Conservation (phyloP, 2,888 invertebrate genomes). For the Andricus quercusramuli region DNA sequence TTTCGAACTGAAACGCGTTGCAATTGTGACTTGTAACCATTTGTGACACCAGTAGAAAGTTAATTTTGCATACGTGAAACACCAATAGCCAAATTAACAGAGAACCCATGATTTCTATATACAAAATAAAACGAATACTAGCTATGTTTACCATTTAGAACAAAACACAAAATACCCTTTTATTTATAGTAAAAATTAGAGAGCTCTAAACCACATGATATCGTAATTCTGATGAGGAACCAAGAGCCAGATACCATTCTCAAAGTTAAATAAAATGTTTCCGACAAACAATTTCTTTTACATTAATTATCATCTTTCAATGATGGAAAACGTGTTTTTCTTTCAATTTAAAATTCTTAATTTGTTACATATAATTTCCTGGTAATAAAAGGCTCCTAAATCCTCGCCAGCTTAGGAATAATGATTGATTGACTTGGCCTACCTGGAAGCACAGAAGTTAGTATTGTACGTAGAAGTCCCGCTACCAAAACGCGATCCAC, state of each 20-base stretch:
- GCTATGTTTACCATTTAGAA: conserved; percentile 58
- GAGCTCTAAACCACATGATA: conserved; percentile 37
- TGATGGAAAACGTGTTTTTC: background rate
- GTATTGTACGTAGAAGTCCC: conserved; percentile 78
- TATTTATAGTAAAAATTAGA: conserved; percentile 10
- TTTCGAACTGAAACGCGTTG: conserved; percentile 48
- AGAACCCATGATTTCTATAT: conserved; percentile 70
- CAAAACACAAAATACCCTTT: conserved; percentile 2
- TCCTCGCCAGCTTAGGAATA: conserved; percentile 69
- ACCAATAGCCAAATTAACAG: conserved; percentile 68
- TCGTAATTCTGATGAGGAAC: conserved; percentile 22
- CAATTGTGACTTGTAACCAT: conserved; percentile 53
- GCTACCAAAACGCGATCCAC: conserved; percentile 78
- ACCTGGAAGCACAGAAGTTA: conserved; percentile 79
- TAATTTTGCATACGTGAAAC: conserved; percentile 65
- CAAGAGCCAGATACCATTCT: background rate
- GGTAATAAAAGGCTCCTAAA: conserved; percentile 45
- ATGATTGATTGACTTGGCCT: conserved; percentile 79
- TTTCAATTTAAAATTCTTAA: background rate
- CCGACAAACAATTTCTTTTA: background rate
- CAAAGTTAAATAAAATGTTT: background rate
- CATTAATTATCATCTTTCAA: background rate
- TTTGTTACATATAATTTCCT: background rate
- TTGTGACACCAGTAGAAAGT: conserved; percentile 63
- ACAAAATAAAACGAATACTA: conserved; percentile 62